Conservation (phyloP, 2,888 invertebrate species). For the Mayetiola destructor region DNA sequence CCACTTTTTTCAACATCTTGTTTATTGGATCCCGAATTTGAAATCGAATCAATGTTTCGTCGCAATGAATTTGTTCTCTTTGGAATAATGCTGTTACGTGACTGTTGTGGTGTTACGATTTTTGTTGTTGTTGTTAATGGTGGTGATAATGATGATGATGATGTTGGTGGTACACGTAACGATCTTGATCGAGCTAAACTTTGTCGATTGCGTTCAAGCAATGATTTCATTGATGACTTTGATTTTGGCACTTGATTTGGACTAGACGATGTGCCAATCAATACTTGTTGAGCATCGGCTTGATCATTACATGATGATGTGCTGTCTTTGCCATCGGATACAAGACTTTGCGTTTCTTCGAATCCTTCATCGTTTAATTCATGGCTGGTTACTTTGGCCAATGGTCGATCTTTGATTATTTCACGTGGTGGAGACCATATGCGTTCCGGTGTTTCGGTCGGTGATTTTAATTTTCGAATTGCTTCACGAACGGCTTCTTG, state of each 20-base stretch:
- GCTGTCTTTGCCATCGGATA: constrained; percentile 55
- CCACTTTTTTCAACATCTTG: constrained; percentile 59
- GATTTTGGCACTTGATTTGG: constrained; percentile 16
- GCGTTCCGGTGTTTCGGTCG: constrained; percentile 45
- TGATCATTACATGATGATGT: constrained; percentile 65
- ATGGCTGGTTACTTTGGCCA: constrained; percentile 20
- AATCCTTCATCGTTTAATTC: constrained; percentile 81
- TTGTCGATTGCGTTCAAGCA: constrained; percentile 25
- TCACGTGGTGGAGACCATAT: constrained; percentile 41
- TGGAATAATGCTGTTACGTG: constrained; percentile 27
- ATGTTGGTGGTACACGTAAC: constrained; percentile 20
- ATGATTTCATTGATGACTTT: constrained; percentile 22
- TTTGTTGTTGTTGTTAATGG: constrained; percentile 14
- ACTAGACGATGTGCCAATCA: constrained; percentile 35
- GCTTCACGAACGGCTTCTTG: constrained; percentile 56
- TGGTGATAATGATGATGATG: constrained; percentile 21
- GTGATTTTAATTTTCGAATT: constrained; percentile 47
- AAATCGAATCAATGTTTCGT: constrained; percentile 33
- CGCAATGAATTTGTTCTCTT: constrained; percentile 32
- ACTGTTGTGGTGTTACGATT: neutral
- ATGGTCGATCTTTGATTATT: constrained; percentile 23
- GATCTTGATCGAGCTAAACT: constrained; percentile 24
- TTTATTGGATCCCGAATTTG: constrained; percentile 25
- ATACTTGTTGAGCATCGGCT: constrained; percentile 36
- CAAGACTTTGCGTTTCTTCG: constrained; percentile 76